Evolutionary conservation across 2,888 invertebrate genomes (phyloP).

Genomic region (Phorcus lineatus): DNA sequence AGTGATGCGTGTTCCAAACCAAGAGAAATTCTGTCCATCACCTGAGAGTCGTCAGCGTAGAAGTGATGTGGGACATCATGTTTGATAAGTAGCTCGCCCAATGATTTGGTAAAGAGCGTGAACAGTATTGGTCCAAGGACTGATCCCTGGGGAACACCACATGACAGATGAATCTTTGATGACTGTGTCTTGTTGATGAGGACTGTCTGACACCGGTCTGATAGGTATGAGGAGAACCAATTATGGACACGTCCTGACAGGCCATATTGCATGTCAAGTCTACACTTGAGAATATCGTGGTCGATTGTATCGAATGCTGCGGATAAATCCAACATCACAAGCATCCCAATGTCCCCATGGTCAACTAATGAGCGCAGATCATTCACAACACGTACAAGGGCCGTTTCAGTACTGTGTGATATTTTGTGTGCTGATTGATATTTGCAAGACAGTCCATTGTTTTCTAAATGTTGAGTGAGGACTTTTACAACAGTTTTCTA

Average conservation of each 20-base stretch:
- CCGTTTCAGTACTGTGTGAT: constrained; percentile 1
- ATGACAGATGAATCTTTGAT: background rate
- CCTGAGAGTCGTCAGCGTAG: constrained; percentile 5
- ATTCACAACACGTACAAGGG: background rate
- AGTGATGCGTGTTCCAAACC: background rate
- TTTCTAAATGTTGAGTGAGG: background rate
- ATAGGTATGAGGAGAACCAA: constrained; percentile 4
- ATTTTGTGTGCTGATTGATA: background rate
- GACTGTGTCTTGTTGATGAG: background rate
- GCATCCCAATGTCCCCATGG: background rate
- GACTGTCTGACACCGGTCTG: background rate
- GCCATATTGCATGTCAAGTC: background rate
- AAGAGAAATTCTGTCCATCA: background rate
- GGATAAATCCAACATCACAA: background rate
- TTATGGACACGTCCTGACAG: background rate
- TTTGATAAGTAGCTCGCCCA: background rate
- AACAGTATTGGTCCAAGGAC: background rate
- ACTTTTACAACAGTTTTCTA: background rate
- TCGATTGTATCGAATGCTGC: constrained; percentile 12
- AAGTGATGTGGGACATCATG: background rate
- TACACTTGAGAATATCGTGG: background rate
- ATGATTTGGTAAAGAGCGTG: background rate
- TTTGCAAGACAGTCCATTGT: background rate
- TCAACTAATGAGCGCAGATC: background rate
- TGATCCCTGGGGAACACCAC: background rate